A percentile compares a stretch with the other conserved stretches of the same genome.
These are phyloP conservation scores for Pseudochirops cupreus DNA, from an alignment of 2,797 vertebrate genomes.

Conservation along the genomic window DNA sequence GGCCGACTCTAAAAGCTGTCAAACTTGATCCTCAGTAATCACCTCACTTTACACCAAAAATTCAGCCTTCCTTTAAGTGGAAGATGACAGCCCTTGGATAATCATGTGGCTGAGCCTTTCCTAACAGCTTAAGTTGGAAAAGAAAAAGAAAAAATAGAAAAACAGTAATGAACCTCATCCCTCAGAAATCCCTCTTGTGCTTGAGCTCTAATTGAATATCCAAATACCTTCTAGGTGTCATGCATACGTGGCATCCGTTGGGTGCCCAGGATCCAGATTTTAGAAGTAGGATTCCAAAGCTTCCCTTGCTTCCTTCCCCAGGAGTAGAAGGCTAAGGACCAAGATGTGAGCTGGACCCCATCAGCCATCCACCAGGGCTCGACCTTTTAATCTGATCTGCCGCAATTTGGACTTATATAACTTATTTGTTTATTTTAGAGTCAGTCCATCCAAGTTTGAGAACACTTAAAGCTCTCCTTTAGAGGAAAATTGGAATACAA, in stretches of 20 bases:
- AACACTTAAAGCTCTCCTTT: conserved; percentile 69
- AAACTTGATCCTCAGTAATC: background rate
- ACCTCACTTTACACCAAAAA: background rate
- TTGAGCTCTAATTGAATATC: background rate
- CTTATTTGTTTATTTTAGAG: conserved; percentile 82
- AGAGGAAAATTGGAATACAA: conserved; percentile 76
- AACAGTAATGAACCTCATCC: background rate
- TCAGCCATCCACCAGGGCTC: conserved; percentile 26
- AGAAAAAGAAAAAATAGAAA: background rate
- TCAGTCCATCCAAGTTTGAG: conserved; percentile 66
- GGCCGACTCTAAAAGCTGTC: background rate
- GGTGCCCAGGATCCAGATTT: background rate
- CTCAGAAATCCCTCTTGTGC: background rate
- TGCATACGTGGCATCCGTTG: accelerated
- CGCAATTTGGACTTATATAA: conserved; percentile 75
- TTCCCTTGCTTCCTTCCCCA: conserved; percentile 1
- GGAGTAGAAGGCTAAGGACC: background rate
- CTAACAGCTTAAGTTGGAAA: background rate
- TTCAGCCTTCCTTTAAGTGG: background rate
- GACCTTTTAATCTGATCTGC: conserved; percentile 47
- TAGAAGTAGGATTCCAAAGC: background rate
- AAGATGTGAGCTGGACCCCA: conserved; percentile 32
- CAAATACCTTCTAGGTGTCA: background rate
- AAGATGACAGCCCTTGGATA: background rate
- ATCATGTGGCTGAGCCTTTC: background rate